Conservation (phyloP, 2,113 vertebrate species). For the Hirundichthys speculiger region DNA sequence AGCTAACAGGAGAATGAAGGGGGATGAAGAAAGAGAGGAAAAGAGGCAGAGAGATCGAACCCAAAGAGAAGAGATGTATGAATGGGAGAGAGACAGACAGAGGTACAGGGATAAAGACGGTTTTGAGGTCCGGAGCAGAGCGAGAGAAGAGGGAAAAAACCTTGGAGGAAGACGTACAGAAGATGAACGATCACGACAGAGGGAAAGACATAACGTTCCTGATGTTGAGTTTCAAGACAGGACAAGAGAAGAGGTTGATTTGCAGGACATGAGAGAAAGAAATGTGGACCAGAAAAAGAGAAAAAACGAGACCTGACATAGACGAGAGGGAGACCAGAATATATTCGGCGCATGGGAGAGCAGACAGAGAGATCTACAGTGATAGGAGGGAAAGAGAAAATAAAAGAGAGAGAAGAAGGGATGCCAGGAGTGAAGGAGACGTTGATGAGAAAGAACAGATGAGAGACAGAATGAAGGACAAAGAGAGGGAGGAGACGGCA, state of each 20-base stretch:
- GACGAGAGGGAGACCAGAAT: constrained; percentile 33
- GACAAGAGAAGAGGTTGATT: constrained; percentile 49
- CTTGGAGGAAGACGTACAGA: constrained; percentile 37
- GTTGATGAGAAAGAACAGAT: constrained; percentile 57
- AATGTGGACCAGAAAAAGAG: constrained; percentile 50
- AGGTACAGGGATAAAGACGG: constrained; percentile 45
- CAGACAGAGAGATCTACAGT: constrained; percentile 43
- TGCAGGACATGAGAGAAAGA: constrained; percentile 42
- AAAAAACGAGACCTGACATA: constrained; percentile 29
- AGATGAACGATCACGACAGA: constrained; percentile 38
- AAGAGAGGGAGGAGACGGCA: constrained; percentile 23
- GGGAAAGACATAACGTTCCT: constrained; percentile 42
- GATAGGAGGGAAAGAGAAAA: constrained; percentile 41
- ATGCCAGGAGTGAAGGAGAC: constrained; percentile 75
- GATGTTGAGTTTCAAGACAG: constrained; percentile 49
- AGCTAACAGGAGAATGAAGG: constrained; percentile 4
- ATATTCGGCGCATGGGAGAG: constrained; percentile 34
- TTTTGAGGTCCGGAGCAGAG: constrained; percentile 37
- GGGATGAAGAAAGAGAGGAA: constrained; percentile 24
- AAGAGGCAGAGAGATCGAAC: constrained; percentile 25
- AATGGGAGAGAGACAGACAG: constrained; percentile 34
- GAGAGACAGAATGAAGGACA: constrained; percentile 43
- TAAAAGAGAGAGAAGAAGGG: constrained; percentile 47
- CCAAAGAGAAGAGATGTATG: constrained; percentile 31
- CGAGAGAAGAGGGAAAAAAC: constrained; percentile 44